Conservation (phyloP, 2,113 vertebrate species). For the Vombatus ursinus region DNA sequence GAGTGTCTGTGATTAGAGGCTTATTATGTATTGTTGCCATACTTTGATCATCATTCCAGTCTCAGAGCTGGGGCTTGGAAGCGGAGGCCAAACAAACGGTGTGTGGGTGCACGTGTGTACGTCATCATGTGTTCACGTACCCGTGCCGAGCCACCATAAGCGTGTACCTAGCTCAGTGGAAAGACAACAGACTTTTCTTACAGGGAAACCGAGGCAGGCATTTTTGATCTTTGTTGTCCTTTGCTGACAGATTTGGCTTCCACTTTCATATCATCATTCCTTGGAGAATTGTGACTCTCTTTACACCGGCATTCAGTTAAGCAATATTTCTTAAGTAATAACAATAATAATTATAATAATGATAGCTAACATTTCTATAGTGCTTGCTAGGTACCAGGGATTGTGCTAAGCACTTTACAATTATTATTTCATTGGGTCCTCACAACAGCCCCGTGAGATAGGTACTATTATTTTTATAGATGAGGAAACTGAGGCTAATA, state of each 20-base stretch:
- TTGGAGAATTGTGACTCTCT: background rate
- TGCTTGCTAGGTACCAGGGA: background rate
- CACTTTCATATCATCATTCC: background rate
- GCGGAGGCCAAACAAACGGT: rapidly evolving
- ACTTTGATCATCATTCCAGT: background rate
- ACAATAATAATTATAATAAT: background rate
- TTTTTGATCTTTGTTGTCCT: background rate
- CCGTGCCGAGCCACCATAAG: too few species aligned
- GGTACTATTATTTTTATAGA: too few species aligned
- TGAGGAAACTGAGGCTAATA: background rate
- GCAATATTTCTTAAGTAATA: background rate
- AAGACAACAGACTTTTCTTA: background rate
- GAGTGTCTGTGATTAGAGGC: background rate
- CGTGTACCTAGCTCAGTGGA: background rate
- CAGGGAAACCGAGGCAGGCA: too few species aligned
- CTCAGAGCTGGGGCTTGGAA: background rate
- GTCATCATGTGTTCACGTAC: background rate
- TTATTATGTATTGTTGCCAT: background rate
- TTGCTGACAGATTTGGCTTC: background rate
- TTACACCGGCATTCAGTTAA: background rate
- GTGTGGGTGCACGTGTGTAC: background rate
- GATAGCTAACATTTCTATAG: background rate
- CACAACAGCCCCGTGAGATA: background rate
- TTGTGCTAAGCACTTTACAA: background rate
- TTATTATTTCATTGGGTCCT: background rate